Percentiles rank a stretch among this genome's conserved stretches.
Evolutionary conservation across 2,113 vertebrate species (phyloP).

Genomic region (Odontophorus gujanensis): DNA sequence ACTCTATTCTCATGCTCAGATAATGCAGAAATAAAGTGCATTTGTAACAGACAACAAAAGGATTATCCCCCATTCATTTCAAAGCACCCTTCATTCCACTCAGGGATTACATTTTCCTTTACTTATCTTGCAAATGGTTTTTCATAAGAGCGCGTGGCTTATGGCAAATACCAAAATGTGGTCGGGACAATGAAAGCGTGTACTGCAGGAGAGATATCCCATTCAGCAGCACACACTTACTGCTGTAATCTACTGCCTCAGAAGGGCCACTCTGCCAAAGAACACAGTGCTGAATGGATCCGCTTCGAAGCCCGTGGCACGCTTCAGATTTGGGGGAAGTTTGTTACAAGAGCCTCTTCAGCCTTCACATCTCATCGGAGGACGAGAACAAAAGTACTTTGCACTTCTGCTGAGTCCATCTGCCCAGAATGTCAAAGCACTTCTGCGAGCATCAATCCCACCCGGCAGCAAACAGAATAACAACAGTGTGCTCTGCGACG

Average conservation of each 20-base stretch:
- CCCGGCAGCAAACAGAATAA: not conserved
- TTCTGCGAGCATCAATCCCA: not conserved
- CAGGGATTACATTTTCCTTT: slow-evolving; percentile 84
- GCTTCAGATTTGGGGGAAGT: not conserved
- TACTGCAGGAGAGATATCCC: slow-evolving; percentile 3
- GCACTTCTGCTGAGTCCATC: rapidly evolving
- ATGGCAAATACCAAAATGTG: slow-evolving; percentile 71
- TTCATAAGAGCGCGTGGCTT: slow-evolving; percentile 70
- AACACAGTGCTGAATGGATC: not conserved
- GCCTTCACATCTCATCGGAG: not conserved
- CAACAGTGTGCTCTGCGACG: not conserved
- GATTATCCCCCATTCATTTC: slow-evolving; percentile 84
- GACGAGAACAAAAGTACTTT: not conserved
- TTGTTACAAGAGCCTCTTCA: not conserved
- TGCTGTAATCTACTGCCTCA: slow-evolving; percentile 25
- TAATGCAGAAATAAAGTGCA: slow-evolving; percentile 82
- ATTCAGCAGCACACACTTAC: not conserved
- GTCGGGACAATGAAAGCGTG: slow-evolving; percentile 53
- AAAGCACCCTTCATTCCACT: slow-evolving; percentile 81
- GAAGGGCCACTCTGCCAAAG: not conserved
- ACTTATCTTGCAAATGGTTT: slow-evolving; percentile 83
- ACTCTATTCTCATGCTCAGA: slow-evolving; percentile 75
- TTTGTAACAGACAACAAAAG: slow-evolving; percentile 83
- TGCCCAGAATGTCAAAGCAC: not conserved
- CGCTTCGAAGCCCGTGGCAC: not conserved